Evolutionary conservation across 2,797 vertebrate species (phyloP).

Genomic region (Coregonus sp.): DNA sequence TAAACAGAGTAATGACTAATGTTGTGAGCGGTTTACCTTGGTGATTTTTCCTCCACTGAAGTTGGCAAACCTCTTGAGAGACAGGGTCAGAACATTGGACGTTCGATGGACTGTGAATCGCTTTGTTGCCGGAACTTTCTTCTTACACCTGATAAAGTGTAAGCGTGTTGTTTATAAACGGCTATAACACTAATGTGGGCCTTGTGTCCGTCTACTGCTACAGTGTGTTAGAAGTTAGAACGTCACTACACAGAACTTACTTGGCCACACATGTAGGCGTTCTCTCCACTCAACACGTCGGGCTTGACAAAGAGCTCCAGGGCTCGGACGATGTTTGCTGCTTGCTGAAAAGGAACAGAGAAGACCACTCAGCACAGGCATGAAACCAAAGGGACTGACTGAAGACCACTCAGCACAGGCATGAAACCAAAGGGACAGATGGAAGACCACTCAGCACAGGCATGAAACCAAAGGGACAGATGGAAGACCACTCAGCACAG

Average conservation of each 20-base stretch:
- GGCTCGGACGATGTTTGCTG: slow-evolving; percentile 85
- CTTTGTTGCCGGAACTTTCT: slow-evolving; percentile 93
- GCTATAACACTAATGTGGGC: background rate
- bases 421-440: too few species aligned
- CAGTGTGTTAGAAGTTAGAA: background rate
- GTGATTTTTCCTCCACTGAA: slow-evolving; percentile 92
- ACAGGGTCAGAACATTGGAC: slow-evolving; percentile 90
- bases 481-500: background rate
- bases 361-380: too few species aligned
- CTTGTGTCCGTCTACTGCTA: background rate
- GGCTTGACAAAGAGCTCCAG: slow-evolving; percentile 93
- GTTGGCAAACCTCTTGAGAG: slow-evolving; percentile 93
- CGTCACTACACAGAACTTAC: slow-evolving; percentile 69
- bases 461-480: too few species aligned
- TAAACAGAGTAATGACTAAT: background rate
- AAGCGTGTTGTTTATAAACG: background rate
- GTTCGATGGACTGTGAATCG: slow-evolving; percentile 91
- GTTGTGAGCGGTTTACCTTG: slow-evolving; percentile 75
- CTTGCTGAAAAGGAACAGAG: slow-evolving; percentile 77
- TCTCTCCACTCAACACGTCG: slow-evolving; percentile 90
- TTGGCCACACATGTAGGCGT: slow-evolving; percentile 95
- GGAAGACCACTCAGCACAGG: too few species aligned
- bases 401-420: too few species aligned
- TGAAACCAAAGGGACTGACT: too few species aligned
- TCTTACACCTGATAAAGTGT: slow-evolving; percentile 83